Evolutionary conservation across 2,113 vertebrate species (phyloP).

Genomic region (Zeus faber): DNA sequence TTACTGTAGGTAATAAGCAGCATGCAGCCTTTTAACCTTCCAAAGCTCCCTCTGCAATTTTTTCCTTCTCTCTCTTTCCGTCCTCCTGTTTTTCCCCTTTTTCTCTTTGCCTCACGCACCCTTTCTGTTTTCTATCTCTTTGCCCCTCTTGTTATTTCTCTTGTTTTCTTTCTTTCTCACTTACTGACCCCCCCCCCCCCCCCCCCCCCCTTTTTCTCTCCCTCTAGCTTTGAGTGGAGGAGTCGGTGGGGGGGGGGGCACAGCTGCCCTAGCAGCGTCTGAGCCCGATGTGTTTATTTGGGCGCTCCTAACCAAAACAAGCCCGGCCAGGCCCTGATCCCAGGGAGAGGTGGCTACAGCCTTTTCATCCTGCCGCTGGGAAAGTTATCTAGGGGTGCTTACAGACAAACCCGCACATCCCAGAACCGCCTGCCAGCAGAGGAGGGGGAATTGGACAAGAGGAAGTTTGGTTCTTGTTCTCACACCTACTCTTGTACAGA

Average conservation of each 20-base stretch:
- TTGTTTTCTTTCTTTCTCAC: neutral
- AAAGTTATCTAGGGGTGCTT: conserved; percentile 51
- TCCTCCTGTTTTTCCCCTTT: neutral
- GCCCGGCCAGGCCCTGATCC: conserved; percentile 66
- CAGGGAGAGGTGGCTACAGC: conserved; percentile 29
- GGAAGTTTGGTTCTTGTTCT: conserved; percentile 49
- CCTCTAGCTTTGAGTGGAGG: conserved; percentile 43
- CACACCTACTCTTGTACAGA: conserved; percentile 62
- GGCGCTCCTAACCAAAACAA: conserved; percentile 75
- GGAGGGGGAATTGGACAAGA: neutral
- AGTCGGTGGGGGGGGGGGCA: conserved; percentile 55
- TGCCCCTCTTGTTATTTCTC: neutral
- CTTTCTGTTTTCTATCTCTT: neutral
- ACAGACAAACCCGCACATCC: conserved; percentile 14
- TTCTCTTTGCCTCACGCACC: neutral
- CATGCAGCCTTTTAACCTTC: conserved; percentile 63
- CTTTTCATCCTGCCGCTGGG: conserved; percentile 68
- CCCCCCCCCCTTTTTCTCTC: conserved; percentile 8
- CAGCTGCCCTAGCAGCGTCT: conserved; percentile 59
- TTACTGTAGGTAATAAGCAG: conserved; percentile 75
- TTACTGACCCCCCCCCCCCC: neutral
- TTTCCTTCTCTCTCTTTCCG: neutral
- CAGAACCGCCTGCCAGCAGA: conserved; percentile 25
- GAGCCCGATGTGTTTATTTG: conserved; percentile 71
- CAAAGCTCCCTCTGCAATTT: conserved; percentile 29